phyloP scores from a whole-genome alignment of 2,113 vertebrate species.

The Mastomys natalensis region DNA sequence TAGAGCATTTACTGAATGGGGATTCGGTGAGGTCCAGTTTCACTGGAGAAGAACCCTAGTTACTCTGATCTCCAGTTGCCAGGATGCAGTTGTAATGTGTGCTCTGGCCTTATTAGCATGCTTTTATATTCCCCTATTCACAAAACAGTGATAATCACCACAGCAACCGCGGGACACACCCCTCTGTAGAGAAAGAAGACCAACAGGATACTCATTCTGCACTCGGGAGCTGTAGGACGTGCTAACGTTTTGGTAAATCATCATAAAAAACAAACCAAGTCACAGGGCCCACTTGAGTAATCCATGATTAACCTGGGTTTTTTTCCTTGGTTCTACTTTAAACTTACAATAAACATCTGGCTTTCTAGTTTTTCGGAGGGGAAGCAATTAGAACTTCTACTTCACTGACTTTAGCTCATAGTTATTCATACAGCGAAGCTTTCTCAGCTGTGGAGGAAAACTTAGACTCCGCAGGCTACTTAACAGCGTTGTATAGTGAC shows the following conservation, averaged over 20 bases:
- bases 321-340: conserved; percentile 30
- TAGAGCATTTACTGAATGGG: conserved; percentile 39
- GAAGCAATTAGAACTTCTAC: background rate
- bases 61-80: conserved; percentile 18
- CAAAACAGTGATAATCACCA: conserved; percentile 74
- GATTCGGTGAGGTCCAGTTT: conserved; percentile 46
- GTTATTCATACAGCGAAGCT: background rate
- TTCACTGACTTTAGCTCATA: background rate
- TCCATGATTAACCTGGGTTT: background rate
- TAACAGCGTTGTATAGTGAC: background rate
- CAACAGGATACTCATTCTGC: background rate
- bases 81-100: conserved; percentile 70
- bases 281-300: conserved; percentile 25
- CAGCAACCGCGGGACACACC: conserved; percentile 74
- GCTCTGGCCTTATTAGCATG: conserved; percentile 62
- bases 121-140: conserved; percentile 75
- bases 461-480: background rate
- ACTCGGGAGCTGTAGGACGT: background rate
- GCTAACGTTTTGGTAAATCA: conserved; percentile 60
- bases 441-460: conserved; percentile 14
- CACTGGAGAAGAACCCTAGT: conserved; percentile 15
- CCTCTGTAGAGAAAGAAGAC: conserved; percentile 65
- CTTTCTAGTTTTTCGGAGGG: background rate
- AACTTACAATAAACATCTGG: conserved; percentile 29
- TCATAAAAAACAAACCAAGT: conserved; percentile 46